Evolutionary conservation across 64 coral and sea anemone genomes (phyloP), one percentile per base, ranked within the genome.

Genomic region (Stylophora pistillata): DNA sequence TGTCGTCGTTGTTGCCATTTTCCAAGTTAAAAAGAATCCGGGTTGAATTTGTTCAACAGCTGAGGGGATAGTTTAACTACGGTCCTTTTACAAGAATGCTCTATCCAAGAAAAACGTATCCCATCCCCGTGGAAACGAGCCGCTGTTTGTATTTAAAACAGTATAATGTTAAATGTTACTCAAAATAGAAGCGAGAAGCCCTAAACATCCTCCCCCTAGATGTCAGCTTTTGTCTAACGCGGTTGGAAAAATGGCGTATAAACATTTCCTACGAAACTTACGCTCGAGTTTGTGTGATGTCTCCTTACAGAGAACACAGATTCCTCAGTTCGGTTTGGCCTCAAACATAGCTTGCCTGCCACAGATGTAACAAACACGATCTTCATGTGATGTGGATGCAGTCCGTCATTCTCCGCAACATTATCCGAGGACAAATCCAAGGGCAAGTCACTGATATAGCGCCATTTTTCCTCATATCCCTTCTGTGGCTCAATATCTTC

Each of bases 371-470:
- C 41, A 82, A 65, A 82, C 17, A 66, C 16, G 20, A 82, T 16
- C 58, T 82, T 82, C 79, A 82, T 65, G 58, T 82, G 79, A 13
- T 58, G 79, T 3, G 79, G 79, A 41, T 82, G 59, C 29, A 82
- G 41, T 33, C 58, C 1, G 30, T 82, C 58, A 9, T 37, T 15
- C 20, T 13, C 6, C 6, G 34, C 15, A n/a, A 64, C 14, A 65
- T 82, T 60, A 30, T 82, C 30, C 15, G 31, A 30, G 6, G 77
- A 55, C 16, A 30, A 29, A 32, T 79, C 30, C 15, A 60, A 30
- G 14, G 77, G 77, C 16, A 60, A 29, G 20, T 79, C 77, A 28
- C 56, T 82, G 1, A 82, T 10, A 28, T 82, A 82, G 9, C 79
- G 29, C 79, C 79, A 82, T 30, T 64, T 82, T 0, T 82, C 79